Evolutionary conservation across 2,113 vertebrate species (phyloP), one percentile per base, ranked within the genome.

Genomic region (Anser brachyrhynchus): DNA sequence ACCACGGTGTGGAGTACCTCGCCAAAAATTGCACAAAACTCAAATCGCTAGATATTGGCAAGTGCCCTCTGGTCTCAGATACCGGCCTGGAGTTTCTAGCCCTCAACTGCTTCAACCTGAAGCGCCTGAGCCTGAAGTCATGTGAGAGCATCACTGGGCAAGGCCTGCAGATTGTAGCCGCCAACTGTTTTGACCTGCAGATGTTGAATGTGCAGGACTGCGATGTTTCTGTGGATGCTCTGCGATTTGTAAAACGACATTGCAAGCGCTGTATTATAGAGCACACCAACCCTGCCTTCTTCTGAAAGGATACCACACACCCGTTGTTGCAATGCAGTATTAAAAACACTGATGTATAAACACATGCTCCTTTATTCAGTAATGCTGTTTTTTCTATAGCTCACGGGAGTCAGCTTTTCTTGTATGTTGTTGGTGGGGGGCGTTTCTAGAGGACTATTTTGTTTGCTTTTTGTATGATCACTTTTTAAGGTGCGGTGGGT

Each of bases 141-240:
- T 99, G 99, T 4, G 99, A 99, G 96, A 99, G 99, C 96, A 98
- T 99, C 90, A 99, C 99, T 0, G 99, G 99, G 58, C 97, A 99
- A 78, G 99, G 99, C 80, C 97, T 99, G 92, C 98, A 98, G 96
- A 99, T 99, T 41, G 98, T 99, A 83, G 99, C 99, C 2, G 98
- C 98, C 87, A 99, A 99, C 97, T 99, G 99, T 97, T 99, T 99
- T 49, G 99, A 99, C 97, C 98, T 99, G 92, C 99, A 99, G 98
- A 98, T 99, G 95, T 97, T 99, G 87, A 99, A 99, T 4, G 99
- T 99, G 84, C 99, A 99, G 98, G 99, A 99, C 98, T 99, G 99
- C 16, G 99, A 99, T 31, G 98, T 99, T 72, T 98, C 99, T 4
- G 98, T 99, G 22, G 99, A 99, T 96, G 99, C 98, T 8, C 97